phyloP scores from a whole-genome alignment of 2,797 vertebrate species.

The Sorex maritimensis region DNA sequence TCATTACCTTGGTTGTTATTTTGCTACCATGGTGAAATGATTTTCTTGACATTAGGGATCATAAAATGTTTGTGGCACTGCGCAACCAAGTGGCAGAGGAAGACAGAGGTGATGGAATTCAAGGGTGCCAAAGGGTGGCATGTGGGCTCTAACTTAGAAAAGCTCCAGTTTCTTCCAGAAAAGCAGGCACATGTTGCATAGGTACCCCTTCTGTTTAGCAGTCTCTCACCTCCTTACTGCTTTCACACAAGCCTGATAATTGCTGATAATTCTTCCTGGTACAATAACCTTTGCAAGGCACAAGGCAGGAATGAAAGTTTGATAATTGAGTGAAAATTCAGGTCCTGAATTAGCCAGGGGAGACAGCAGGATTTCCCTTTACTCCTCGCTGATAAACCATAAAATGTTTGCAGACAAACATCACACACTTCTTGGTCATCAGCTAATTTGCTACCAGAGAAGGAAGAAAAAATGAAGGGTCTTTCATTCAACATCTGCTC shows the following conservation, averaged over 20 bases:
- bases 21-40: constrained; percentile 69
- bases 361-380: background rate
- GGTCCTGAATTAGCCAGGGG: background rate
- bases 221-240: background rate
- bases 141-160: background rate
- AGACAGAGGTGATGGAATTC: constrained; percentile 29
- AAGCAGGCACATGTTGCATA: background rate
- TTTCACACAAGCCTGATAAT: background rate
- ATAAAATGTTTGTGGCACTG: constrained; percentile 67
- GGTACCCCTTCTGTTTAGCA: background rate
- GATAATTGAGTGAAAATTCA: no score
- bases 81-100: constrained; percentile 33
- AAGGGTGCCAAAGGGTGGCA: background rate
- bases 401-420: background rate
- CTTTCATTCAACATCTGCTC: background rate
- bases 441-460: background rate
- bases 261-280: background rate
- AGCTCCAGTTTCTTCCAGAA: background rate
- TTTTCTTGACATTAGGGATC: constrained; percentile 78
- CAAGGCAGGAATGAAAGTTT: background rate
- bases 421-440: background rate
- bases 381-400: background rate
- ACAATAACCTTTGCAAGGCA: background rate
- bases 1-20: constrained; percentile 68
- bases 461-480: background rate